Evolutionary conservation across 1,140 invertebrate genomes (phyloP), one percentile per base, ranked within the genome.

Genomic region (Radopholus similis): DNA sequence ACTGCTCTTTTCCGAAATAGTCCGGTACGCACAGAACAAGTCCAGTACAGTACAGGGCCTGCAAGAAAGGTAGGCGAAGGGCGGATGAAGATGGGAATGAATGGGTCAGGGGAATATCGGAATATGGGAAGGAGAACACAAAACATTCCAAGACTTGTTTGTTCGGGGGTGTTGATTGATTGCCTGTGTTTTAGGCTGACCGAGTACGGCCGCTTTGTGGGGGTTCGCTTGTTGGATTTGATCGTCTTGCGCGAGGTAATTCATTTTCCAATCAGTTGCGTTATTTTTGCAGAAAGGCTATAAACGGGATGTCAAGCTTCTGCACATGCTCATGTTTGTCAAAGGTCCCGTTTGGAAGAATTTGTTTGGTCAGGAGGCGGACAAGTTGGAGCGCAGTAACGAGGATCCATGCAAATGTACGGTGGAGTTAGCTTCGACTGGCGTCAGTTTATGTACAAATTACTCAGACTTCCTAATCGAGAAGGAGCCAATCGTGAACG

Each of bases 341-440:
- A 95, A 96, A 84, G 91, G 90, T 53, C 92, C 92, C 2, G 85
- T 99, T 15, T 98, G 95, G 95, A 97, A 97, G 89, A 90, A 90
- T 64, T 85, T 98, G 1, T 99, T 97, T 87, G 93, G 93, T 11
- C 91, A 91, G 82, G 95, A 99, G 87, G 95, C 95, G 57, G 95
- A 98, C 82, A 97, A 97, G 83, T 84, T 99, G 63, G 95, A 98
- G 83, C 91, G 96, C 85, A 93, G 93, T 9, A 97, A 96, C 86
- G 95, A 97, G 85, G 94, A 98, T 86, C 93, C 96, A 78, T 87
- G 90, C 69, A 95, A 91, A 23, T 97, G 85, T 86, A 83, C 83
- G 77, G 32, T 69, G 38, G 18, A 13, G 18, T 42, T 42, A n/a
- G 38, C 11, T 42, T 42, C 11, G 18, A 23, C 11, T 40, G 11